Conservation (phyloP, 2,797 vertebrate genomes). For the Enteromius trimaculatus region DNA sequence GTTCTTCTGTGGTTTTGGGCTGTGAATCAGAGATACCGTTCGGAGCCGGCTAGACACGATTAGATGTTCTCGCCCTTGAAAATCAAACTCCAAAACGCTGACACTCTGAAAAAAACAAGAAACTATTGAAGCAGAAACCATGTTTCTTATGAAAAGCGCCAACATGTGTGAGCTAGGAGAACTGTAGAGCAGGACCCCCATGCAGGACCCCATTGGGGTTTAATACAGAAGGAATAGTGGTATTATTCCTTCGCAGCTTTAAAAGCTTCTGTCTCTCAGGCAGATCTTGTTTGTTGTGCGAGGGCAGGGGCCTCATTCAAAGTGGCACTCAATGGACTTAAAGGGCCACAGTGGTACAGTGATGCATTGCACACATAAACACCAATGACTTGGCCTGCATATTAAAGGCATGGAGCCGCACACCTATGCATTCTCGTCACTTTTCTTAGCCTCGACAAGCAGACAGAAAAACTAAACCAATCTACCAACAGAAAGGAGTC, state of each 20-base stretch:
- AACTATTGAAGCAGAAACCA: slow-evolving; percentile 15
- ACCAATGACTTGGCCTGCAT: slow-evolving; percentile 63
- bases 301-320: slow-evolving; percentile 69
- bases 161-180: slow-evolving; percentile 2
- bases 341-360: slow-evolving; percentile 65
- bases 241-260: slow-evolving; percentile 55
- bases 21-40: slow-evolving; percentile 48
- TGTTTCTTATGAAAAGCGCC: slow-evolving; percentile 7
- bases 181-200: background rate
- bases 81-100: slow-evolving; percentile 53
- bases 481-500: slow-evolving; percentile 11
- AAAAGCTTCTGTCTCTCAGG: slow-evolving; percentile 66
- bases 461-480: slow-evolving; percentile 54
- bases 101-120: slow-evolving; percentile 32
- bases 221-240: slow-evolving; percentile 65
- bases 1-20: slow-evolving; percentile 59
- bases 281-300: slow-evolving; percentile 72
- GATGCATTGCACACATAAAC: slow-evolving; percentile 66
- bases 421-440: slow-evolving; percentile 58
- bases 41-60: slow-evolving; percentile 56
- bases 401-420: slow-evolving; percentile 56
- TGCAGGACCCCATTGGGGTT: slow-evolving; percentile 39
- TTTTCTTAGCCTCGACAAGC: slow-evolving; percentile 42
- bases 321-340: slow-evolving; percentile 71
- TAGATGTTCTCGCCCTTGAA: slow-evolving; percentile 62